Base-by-base conservation (phyloP, 1,140 invertebrate species). In the Drosophila tristis region DNA sequence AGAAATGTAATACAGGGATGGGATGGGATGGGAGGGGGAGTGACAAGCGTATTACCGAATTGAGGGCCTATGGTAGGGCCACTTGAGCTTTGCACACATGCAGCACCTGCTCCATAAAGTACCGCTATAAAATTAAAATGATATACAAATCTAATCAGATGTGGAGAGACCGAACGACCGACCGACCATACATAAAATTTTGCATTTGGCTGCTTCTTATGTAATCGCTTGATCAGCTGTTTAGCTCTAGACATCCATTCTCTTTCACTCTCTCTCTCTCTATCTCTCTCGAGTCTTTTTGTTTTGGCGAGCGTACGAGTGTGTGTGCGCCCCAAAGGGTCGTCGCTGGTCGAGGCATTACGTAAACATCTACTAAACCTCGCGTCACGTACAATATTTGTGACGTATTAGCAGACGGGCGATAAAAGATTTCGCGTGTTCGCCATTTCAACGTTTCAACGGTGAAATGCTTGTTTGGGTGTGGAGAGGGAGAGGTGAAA, bases 391-490 rank as follows among this genome's bases (percentile, higher is more conserved):
- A 39, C 35, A 39, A 39, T 13, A 78, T 74, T 61, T 61, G 63
- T 82, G 79, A 82, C 79, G 79, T 86, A 87, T 87, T 85, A 87
- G 81, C 81, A 43, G 15, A 54, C 42, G 45, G 64, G 68, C 74
- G 82, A 78, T 81, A 85, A 85, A 86, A 81, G 16, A 75, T 66
- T 85, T 85, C 78, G 82, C 78, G 78, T 81, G 78, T 74, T 70
- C 87, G 82, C 72, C 61, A 81, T 85, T 85, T 74, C 58, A 39
- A 39, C 35, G 11, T 85, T 85, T 74, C 58, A 39, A 39, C 35
- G 11, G 35, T 39, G 35, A 39, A 39, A 39, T 39, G 35, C 35
- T 39, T 39, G 35, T 11, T 11, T 35, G 31, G 31, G 31, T 11
- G 9, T 9, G 9, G 35, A 11, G 35, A 66, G 31, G 9, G 35